Base-by-base conservation (phyloP, 2,797 vertebrate species). In the Sphaeramia orbicularis region DNA sequence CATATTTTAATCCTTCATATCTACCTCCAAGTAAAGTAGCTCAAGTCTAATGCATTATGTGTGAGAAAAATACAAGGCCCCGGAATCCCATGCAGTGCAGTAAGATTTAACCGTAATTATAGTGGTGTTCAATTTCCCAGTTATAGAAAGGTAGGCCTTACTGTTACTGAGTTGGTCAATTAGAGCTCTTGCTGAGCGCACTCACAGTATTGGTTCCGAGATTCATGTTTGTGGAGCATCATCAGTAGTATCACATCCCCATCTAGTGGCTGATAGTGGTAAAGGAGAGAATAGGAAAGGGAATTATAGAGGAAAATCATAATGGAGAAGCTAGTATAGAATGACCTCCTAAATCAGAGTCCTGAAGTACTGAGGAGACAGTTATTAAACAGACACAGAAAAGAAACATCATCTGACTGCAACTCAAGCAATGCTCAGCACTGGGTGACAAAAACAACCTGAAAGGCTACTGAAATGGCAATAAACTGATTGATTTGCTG, bases 181-280 rank as follows among this genome's bases (percentile, higher is more conserved):
- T 57, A 60, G 62, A 82, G 61, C 51, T 38, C 61, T 49, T 71
- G 13, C 50, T 63, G 38, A 43, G 41, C 52, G 41, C 52, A 44
- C 50, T 52, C 36, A 56, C 52, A 63, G 56, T 47, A 74, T 49
- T 37, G 32, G 48, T 19, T 70, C 37, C 81, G 15, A 63, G 41
- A 76, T 54, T 27, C 78, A 51, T 35, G 48, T 9, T 16, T 49
- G 16, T 10, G 71, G 54, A 54, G 49, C 65, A 43, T 36, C 30
- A 76, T 71, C 42, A 47, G 65, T 63, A 89, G 90, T 81, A 85
- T 86, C 68, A 80, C 71, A 94, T 43, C 78, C 21, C 90, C 94
- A 94, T 88, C 93, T 93, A 91, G 90, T 87, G 94, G 83, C 16
- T 66, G 12, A 30, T 4, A 59, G 3, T 5, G 64, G 84, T 62